phyloP scores from a whole-genome alignment of 30 jellyfish, hydroid and myxozoan genomes.

The Hydra vulgaris region DNA sequence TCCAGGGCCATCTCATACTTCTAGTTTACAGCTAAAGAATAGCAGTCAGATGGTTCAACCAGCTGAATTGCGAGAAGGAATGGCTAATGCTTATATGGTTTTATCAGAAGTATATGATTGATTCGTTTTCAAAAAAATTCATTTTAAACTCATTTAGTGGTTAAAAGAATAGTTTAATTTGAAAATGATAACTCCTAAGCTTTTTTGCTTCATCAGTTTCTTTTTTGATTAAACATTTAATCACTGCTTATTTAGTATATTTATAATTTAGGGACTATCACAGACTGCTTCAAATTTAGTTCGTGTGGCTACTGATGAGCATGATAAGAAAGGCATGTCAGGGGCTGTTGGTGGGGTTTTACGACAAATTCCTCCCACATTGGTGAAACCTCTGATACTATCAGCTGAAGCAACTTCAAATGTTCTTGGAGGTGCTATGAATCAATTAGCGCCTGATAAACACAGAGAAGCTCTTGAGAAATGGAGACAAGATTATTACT shows the following conservation, averaged over 20 bases:
- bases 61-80: slow-evolving; percentile 95
- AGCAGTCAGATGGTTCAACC: slow-evolving; percentile 55
- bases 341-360: slow-evolving; percentile 99
- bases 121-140: too few species aligned
- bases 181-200: too few species aligned
- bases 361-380: slow-evolving; percentile 97
- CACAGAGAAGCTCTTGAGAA: slow-evolving; percentile 85
- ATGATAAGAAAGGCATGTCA: slow-evolving; percentile 87
- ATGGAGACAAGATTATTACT: slow-evolving; percentile 47
- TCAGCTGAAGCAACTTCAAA: slow-evolving; percentile 97
- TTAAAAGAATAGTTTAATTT: too few species aligned
- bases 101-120: slow-evolving; percentile 56
- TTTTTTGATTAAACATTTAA: too few species aligned
- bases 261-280: slow-evolving; percentile 70
- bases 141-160: too few species aligned
- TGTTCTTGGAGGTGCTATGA: slow-evolving; percentile 97
- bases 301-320: slow-evolving; percentile 97
- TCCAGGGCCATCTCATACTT: slow-evolving; percentile 60
- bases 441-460: slow-evolving; percentile 92
- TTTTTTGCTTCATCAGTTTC: too few species aligned
- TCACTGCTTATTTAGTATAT: too few species aligned
- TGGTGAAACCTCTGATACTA: slow-evolving; percentile 85
- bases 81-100: slow-evolving; percentile 89
- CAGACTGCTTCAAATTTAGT: slow-evolving; percentile 74
- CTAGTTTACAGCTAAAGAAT: slow-evolving; percentile 27